phyloP scores from a whole-genome alignment of 2,797 vertebrate species.

The Typhlichthys eigenmanni region DNA sequence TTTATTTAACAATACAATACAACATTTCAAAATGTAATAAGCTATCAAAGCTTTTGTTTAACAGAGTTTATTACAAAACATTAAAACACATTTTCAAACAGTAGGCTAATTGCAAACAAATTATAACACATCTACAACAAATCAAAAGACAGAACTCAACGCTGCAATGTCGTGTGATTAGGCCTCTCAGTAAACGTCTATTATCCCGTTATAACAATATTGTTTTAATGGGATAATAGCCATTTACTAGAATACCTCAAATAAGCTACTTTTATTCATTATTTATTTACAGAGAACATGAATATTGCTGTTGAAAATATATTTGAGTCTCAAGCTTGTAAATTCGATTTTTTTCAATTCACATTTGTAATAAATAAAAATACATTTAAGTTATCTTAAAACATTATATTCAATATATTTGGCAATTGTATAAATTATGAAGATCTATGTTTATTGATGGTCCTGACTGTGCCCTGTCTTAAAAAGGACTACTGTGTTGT shows the following conservation, averaged over 20 bases:
- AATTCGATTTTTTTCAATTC: neutral
- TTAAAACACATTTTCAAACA: neutral
- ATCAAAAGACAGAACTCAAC: neutral
- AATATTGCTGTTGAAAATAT: no score
- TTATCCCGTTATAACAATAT: neutral
- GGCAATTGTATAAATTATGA: neutral
- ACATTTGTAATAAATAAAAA: conserved; percentile 27
- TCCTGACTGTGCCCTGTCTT: no score
- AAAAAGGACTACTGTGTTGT: neutral
- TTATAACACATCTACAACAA: conserved; percentile 10
- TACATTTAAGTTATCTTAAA: neutral
- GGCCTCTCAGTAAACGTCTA: neutral
- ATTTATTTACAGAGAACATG: no score
- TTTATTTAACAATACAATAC: conserved; percentile 20
- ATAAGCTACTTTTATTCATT: no score
- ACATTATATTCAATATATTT: neutral
- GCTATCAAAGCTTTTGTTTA: conserved; percentile 8
- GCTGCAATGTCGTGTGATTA: neutral
- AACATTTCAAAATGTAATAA: neutral
- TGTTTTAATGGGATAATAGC: no score
- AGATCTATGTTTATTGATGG: neutral
- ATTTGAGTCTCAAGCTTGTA: neutral
- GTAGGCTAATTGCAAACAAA: neutral
- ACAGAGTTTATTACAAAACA: conserved; percentile 7
- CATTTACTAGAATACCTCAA: no score